Base-by-base conservation (phyloP, 2,888 invertebrate species). In the Volucella bombylans region DNA sequence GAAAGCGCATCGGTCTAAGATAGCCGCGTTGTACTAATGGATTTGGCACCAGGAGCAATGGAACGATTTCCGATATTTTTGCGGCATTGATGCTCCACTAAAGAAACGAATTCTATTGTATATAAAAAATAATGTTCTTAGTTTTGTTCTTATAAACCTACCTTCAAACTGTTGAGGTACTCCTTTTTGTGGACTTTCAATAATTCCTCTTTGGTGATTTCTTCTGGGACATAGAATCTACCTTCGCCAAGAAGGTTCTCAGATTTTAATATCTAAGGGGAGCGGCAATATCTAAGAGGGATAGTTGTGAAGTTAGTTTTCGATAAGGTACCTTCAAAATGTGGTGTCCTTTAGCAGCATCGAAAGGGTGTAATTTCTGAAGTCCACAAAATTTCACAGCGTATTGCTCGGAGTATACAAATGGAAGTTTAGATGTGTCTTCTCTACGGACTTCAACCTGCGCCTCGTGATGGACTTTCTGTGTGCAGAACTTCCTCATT, bases 331-430 rank as follows among this genome's bases (percentile, higher is more conserved):
- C 95, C 92, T 94, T 92, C 88, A 94, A 94, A 87, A 97, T 94
- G 89, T 95, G 94, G 82, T 95, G 94, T 95, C 97, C 97, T 93
- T 98, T 98, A 86, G 94, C 94, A 0, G 97, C 94, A 93, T 98
- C 97, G 90, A 98, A 97, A 0, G 97, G 95, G 92, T 98, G 97
- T 11, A 96, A 92, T 90, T 94, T 96, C 90, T 98, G 96, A 78
- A 98, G 92, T 11, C 97, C 97, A 89, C 94, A 92, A 90, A 97
- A 96, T 41, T 94, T 93, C 43, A 98, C 96, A 90, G 96, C 96
- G 91, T 97, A 97, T 72, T 94, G 94, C 14, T 94, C 92, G 85
- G 95, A 93, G 90, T 97, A 97, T 2, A 97, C 94, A 77, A 98
- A 94, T 0, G 97, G 97, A 94, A 95, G 94, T 90, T 96, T 87